Evolutionary conservation across 2,797 vertebrate genomes (phyloP).

Genomic region (Tokudaia muenninki): DNA sequence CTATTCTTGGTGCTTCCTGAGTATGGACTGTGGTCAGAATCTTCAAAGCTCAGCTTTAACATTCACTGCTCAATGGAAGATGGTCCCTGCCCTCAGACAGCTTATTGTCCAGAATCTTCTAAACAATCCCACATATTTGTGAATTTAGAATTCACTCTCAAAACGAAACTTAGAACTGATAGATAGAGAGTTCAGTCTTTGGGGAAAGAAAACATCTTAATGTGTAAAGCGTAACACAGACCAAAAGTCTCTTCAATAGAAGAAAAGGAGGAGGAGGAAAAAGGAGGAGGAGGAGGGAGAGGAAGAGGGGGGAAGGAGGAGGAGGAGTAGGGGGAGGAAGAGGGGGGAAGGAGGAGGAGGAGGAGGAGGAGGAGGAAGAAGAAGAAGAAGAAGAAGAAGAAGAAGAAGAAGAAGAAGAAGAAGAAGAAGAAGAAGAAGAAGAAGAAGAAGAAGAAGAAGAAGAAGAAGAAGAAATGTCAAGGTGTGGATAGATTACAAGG

Average conservation of each 20-base stretch:
- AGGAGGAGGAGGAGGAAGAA: too few species aligned
- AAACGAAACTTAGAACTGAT: not conserved
- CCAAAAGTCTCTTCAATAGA: not conserved
- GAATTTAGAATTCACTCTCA: not conserved
- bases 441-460: too few species aligned
- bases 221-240: not conserved
- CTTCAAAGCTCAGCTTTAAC: not conserved
- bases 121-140: not conserved
- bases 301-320: too few species aligned
- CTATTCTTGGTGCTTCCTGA: not conserved
- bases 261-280: not conserved
- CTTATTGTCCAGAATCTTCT: not conserved
- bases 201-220: not conserved
- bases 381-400: fast-evolving
- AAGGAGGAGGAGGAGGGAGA: too few species aligned
- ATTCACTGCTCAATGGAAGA: not conserved
- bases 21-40: fast-evolving
- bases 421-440: fast-evolving
- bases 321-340: fast-evolving
- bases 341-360: fast-evolving
- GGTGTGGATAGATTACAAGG: not conserved
- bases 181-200: not conserved
- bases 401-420: fast-evolving
- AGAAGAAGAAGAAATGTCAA: not conserved
- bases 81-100: not conserved